These are phyloP conservation scores for Tapirus indicus DNA, from an alignment of 2,797 vertebrate species.

Conservation along the genomic window DNA sequence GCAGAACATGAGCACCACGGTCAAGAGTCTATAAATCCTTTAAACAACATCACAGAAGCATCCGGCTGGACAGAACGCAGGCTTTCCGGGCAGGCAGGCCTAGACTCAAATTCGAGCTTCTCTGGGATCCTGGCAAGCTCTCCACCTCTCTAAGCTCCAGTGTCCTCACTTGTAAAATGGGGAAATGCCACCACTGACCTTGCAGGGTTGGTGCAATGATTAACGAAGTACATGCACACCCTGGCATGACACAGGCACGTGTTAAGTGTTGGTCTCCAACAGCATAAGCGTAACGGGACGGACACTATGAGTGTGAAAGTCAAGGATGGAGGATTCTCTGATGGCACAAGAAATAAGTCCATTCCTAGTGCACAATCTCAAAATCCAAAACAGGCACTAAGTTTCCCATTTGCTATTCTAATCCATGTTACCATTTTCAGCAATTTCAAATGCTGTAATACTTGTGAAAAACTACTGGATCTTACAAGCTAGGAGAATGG, in stretches of 20 bases:
- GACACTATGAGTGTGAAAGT: fast-evolving
- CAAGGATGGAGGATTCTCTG: background rate
- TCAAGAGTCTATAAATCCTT: background rate
- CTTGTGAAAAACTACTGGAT: background rate
- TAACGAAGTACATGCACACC: background rate
- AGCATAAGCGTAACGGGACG: fast-evolving
- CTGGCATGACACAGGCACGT: background rate
- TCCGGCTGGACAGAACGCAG: fast-evolving
- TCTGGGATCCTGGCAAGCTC: background rate
- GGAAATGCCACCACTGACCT: background rate
- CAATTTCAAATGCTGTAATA: background rate
- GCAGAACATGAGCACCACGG: background rate
- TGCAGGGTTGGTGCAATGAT: background rate
- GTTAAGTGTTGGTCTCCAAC: too few species aligned
- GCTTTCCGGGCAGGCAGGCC: background rate
- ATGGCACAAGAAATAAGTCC: background rate
- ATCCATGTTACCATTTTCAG: background rate
- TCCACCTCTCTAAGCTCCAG: background rate
- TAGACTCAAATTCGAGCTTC: background rate
- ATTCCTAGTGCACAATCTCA: background rate
- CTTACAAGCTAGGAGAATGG: background rate
- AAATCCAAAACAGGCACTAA: background rate
- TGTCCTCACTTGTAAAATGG: background rate
- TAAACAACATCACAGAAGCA: background rate
- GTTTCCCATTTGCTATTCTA: background rate